Conservation (phyloP, 2,113 vertebrate genomes). For the Scytalopus superciliaris region DNA sequence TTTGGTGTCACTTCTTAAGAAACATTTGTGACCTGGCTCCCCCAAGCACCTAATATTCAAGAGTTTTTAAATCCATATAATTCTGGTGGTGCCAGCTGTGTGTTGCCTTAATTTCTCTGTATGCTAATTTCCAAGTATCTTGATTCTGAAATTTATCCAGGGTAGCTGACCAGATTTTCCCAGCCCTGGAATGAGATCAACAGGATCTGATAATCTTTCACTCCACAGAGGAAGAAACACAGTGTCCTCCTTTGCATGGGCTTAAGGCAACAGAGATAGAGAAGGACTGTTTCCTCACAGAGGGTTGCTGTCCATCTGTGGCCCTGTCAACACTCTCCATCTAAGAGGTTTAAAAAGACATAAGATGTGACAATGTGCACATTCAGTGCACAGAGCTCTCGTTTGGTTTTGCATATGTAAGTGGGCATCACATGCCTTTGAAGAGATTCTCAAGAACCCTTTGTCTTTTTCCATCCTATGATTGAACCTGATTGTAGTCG, state of each 20-base stretch:
- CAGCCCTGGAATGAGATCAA: neutral
- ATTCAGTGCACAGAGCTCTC: neutral
- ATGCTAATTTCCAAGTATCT: neutral
- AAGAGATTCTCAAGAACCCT: neutral
- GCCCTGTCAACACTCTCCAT: neutral
- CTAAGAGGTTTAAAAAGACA: neutral
- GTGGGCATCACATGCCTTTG: neutral
- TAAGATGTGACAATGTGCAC: accelerated
- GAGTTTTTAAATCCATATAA: neutral
- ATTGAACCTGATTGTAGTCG: neutral
- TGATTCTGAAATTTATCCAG: neutral
- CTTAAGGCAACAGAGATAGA: neutral
- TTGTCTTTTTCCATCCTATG: neutral
- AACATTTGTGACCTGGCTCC: neutral
- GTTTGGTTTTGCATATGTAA: neutral
- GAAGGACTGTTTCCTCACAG: neutral
- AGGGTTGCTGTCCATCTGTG: neutral
- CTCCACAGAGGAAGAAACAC: neutral
- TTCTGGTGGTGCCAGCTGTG: neutral
- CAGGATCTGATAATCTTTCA: neutral
- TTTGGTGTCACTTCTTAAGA: neutral
- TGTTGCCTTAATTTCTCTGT: neutral
- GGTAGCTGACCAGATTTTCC: neutral
- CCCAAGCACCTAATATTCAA: accelerated
- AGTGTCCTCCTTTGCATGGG: accelerated